These are phyloP conservation scores for Trachemys scripta DNA, from an alignment of 2,113 vertebrate species.

Conservation along the genomic window DNA sequence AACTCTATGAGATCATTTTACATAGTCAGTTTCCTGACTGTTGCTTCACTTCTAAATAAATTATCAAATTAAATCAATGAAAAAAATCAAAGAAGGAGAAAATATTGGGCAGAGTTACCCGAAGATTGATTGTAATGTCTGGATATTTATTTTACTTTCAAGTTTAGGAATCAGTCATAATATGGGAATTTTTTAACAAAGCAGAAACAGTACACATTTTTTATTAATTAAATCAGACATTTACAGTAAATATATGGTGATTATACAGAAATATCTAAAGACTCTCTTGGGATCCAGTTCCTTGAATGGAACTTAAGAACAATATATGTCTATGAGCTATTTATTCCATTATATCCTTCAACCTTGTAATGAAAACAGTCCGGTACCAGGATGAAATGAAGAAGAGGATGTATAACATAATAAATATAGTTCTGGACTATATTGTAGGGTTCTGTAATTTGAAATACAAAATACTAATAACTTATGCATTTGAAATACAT, in stretches of 20 bases:
- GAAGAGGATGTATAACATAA: not conserved
- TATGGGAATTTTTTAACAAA: not conserved
- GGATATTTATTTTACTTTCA: constrained; percentile 12
- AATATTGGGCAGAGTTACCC: not conserved
- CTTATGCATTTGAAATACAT: constrained; percentile 23
- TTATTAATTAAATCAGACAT: not conserved
- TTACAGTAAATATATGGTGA: not conserved
- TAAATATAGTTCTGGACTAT: not conserved
- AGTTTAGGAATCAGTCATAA: not conserved
- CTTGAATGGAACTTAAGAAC: not conserved
- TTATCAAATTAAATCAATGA: not conserved
- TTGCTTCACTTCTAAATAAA: not conserved
- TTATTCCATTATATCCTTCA: not conserved
- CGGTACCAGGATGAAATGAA: not conserved
- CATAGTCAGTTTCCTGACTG: constrained; percentile 32
- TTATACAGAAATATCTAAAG: constrained; percentile 34
- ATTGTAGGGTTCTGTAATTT: not conserved
- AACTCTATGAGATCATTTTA: constrained; percentile 44
- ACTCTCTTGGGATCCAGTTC: not conserved
- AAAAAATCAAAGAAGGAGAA: not conserved
- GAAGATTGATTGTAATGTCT: not conserved
- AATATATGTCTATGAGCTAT: not conserved
- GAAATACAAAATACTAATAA: not conserved
- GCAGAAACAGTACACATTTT: not conserved
- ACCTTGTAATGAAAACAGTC: not conserved